Evolutionary conservation across 2,113 vertebrate species (phyloP), one percentile per base, ranked within the genome.

Genomic region (Eulemur macaco): DNA sequence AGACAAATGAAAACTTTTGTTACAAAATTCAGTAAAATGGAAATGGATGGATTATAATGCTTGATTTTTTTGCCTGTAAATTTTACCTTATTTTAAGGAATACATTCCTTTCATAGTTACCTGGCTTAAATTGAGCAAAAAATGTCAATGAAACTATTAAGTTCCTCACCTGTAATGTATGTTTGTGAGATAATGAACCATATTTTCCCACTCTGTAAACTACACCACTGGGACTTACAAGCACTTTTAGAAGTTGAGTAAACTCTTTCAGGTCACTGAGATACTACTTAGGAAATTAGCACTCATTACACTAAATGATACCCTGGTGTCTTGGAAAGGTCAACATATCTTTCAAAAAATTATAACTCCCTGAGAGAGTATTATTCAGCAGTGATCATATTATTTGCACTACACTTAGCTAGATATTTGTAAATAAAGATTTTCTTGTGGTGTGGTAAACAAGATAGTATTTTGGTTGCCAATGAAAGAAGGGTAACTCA

Each of bases 251-350:
- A 91, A 94, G 42, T 91, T 95, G 74, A 69, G 18, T 3, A 76
- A 88, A 96, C 63, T 96, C 39, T 95, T 93, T 91, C 69, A 94
- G 91, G 86, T 93, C 96, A 95, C 91, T 81, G 37, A 77, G 91
- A 97, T 89, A 87, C 74, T 95, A 96, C 78, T 97, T 97, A 95
- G 31, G 66, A 97, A 95, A 97, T 96, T 91, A 97, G 42, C 89
- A 89, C 71, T 95, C 80, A 90, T 98, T 97, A 91, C 3, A 91
- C 25, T 96, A 86, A 97, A 95, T 85, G 86, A 84, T 73, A n/a
- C 82, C 88, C 86, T 47, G 47, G 81, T 93, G 94, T 20, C 29
- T 96, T 66, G 14, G 39, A 97, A 97, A 97, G 96, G 96, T 97
- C 95, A 95, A 92, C 52, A 96, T 18, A 86, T 18, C 34, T 97